Base-by-base conservation (phyloP, 2,888 invertebrate species). In the Sipha maydis region DNA sequence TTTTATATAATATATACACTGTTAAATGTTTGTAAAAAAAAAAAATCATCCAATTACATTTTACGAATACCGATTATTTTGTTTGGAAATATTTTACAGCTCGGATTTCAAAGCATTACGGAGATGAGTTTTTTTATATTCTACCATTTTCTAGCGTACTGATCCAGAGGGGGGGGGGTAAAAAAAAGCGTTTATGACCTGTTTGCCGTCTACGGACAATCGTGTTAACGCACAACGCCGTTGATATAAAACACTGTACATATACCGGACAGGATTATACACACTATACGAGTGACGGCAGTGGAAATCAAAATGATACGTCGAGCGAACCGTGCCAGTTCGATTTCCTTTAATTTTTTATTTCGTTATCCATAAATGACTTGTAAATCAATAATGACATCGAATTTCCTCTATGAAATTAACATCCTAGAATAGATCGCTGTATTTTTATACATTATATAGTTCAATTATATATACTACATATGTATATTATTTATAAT, bases 171-270 rank as follows among this genome's bases (percentile, higher is more conserved):
- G 41, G 25, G 85, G 54, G 85, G 78, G 31, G 17, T 31, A 28
- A n/a, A 56, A 85, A 84, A 69, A 84, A 76, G 25, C 77, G 48
- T 85, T 85, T 85, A 78, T 78, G 85, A 69, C 77, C 85, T n/a
- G 85, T 78, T 85, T 69, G 31, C 69, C n/a, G 48, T 85, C 78
- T 69, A 85, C 85, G 3, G 69, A 25, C 77, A 54, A 48, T 78
- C 85, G 69, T 78, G 54, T 85, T 31, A 41, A 76, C 83, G 75
- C 38, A n/a, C 14, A n/a, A n/a, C 4, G 56, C n/a, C 71, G 25
- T 28, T 34, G 84, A 41, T 84, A 34, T 61, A 75, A 75, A 73
- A 75, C 38, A 61, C 34, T 8, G 34, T 48, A 54, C 11, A 2
- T 54, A 73, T 54, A 73, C 75, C 83, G 83, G 83, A 84, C 75